phyloP scores from a whole-genome alignment of 2,888 invertebrate genomes.

The Calliscelio sp. region DNA sequence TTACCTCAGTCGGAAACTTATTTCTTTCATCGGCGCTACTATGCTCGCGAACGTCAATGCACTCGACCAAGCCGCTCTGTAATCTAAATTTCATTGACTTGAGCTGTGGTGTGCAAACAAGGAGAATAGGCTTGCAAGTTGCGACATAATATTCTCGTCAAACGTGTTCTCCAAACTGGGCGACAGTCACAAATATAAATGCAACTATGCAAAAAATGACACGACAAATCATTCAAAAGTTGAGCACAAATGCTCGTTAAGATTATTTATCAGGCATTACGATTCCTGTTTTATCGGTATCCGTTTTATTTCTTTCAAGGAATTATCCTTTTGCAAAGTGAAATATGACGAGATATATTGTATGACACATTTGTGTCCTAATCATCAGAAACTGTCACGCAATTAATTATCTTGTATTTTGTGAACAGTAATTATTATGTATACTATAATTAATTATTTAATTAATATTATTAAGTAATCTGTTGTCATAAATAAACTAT shows the following conservation, averaged over 20 bases:
- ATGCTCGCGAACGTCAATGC: constrained; percentile 60
- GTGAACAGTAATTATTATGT: too few species aligned
- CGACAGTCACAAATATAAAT: constrained; percentile 41
- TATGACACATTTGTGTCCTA: too few species aligned
- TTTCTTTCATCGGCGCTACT: constrained; percentile 49
- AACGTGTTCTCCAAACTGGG: constrained; percentile 56
- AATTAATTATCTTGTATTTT: too few species aligned
- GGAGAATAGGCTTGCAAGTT: constrained; percentile 36
- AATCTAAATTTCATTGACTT: constrained; percentile 68
- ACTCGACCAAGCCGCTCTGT: constrained; percentile 26
- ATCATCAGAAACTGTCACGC: too few species aligned
- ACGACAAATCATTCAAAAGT: constrained; percentile 42
- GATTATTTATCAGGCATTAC: neutral
- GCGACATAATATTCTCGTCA: constrained; percentile 57
- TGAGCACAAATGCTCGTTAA: constrained; percentile 11
- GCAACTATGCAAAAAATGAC: constrained; percentile 43
- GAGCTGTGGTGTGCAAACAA: constrained; percentile 4
- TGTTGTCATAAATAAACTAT: too few species aligned
- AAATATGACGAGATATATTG: too few species aligned
- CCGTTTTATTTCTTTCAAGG: too few species aligned
- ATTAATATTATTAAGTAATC: too few species aligned
- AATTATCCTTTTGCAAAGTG: too few species aligned
- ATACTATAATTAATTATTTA: too few species aligned
- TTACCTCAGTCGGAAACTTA: constrained; percentile 80
- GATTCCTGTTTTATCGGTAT: too few species aligned